These are phyloP conservation scores for Fistularia commersonii DNA, from an alignment of 2,797 vertebrate genomes.

Conservation along the genomic window DNA sequence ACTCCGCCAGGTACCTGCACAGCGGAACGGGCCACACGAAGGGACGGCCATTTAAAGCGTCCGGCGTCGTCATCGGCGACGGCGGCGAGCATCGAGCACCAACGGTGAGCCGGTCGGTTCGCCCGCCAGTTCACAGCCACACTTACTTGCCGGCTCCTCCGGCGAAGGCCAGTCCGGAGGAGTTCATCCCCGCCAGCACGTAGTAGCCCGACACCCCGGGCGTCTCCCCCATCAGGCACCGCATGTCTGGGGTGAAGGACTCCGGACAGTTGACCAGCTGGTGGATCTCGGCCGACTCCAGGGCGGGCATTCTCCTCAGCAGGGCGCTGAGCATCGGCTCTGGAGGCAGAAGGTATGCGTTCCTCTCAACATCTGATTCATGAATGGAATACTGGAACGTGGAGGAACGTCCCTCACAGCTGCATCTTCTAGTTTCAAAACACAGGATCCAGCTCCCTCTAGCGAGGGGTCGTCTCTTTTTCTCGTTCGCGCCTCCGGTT, in stretches of 20 bases:
- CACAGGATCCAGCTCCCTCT: too few species aligned
- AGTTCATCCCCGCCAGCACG: slow-evolving; percentile 95
- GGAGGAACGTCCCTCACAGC: too few species aligned
- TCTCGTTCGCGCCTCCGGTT: too few species aligned
- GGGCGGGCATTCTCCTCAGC: slow-evolving; percentile 85
- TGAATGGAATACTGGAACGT: neutral
- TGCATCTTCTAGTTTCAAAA: too few species aligned
- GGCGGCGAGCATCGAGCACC: too few species aligned
- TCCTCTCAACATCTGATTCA: neutral
- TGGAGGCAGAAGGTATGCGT: slow-evolving; percentile 38
- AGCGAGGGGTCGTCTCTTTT: too few species aligned
- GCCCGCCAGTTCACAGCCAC: neutral
- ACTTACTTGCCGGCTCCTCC: slow-evolving; percentile 94
- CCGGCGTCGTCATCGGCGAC: too few species aligned
- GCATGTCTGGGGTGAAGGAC: slow-evolving; percentile 96
- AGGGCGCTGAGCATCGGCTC: slow-evolving; percentile 89
- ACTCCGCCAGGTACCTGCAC: slow-evolving; percentile 90
- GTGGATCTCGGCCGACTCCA: slow-evolving; percentile 88
- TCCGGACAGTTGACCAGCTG: slow-evolving; percentile 96
- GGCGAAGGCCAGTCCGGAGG: slow-evolving; percentile 87
- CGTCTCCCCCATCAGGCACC: slow-evolving; percentile 94
- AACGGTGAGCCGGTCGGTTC: too few species aligned
- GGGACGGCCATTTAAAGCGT: too few species aligned
- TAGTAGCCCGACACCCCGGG: slow-evolving; percentile 85
- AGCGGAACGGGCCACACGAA: slow-evolving; percentile 8